Evolutionary conservation across 2,113 vertebrate genomes (phyloP).

Genomic region (Dermatemys mawii): DNA sequence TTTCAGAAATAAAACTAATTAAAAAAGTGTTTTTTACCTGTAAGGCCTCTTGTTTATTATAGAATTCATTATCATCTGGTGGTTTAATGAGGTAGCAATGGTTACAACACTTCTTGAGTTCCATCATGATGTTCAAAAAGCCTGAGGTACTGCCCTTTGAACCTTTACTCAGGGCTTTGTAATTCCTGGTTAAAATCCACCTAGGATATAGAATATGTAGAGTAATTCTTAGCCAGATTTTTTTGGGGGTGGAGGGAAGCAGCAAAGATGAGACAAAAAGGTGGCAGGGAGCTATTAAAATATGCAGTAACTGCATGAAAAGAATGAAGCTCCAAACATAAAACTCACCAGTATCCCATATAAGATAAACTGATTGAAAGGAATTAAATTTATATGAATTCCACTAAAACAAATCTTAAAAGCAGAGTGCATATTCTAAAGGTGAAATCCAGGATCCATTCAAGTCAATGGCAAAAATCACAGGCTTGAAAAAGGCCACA

Average conservation of each 20-base stretch:
- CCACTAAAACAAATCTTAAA: not conserved
- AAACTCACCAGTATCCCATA: not conserved
- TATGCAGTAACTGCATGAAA: not conserved
- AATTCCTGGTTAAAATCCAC: constrained; percentile 99
- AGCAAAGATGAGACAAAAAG: not conserved
- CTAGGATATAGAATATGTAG: constrained; percentile 64
- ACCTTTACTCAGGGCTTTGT: constrained; percentile 98
- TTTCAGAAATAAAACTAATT: not conserved
- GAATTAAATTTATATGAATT: not conserved
- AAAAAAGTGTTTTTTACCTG: constrained; percentile 82
- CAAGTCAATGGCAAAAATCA: not conserved
- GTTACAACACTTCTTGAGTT: constrained; percentile 99
- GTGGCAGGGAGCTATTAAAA: not conserved
- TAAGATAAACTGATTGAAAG: not conserved
- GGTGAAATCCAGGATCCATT: not conserved
- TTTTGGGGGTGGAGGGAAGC: not conserved
- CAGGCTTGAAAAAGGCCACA: not conserved
- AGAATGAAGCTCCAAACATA: not conserved
- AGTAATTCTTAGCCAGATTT: not conserved
- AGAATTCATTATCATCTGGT: constrained; percentile 94
- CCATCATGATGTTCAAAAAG: constrained; percentile 99
- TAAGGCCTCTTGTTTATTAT: constrained; percentile 93
- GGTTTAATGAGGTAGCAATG: constrained; percentile 99
- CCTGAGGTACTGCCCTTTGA: constrained; percentile 98
- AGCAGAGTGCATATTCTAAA: not conserved